These are phyloP conservation scores for Dasypogon diadema DNA, from an alignment of 2,888 invertebrate species.

Conservation along the genomic window DNA sequence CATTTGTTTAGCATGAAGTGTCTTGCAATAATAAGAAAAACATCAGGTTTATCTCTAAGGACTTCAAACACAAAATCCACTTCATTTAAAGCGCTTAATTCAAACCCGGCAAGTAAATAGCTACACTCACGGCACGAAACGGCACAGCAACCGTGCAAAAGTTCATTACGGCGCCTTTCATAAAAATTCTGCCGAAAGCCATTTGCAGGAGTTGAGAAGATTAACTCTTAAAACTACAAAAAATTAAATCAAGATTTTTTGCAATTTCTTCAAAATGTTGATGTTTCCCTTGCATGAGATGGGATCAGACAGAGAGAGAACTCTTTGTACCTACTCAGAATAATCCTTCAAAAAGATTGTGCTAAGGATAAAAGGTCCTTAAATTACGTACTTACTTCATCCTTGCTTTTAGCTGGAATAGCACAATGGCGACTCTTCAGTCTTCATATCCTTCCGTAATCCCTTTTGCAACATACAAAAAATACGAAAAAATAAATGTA, in stretches of 20 bases:
- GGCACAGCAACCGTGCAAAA: neutral
- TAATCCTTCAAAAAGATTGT: constrained; percentile 33
- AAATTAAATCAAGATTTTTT: constrained; percentile 7
- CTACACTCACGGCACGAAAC: too few relatives aligned
- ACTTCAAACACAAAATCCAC: too few relatives aligned
- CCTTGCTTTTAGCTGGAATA: neutral
- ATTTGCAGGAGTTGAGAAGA: neutral
- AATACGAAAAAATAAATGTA: neutral
- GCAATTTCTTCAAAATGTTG: neutral
- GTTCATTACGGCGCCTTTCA: neutral
- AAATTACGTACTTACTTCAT: constrained; percentile 26
- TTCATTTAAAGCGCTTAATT: too few relatives aligned
- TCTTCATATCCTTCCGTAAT: constrained; percentile 26
- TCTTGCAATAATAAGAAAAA: too few relatives aligned
- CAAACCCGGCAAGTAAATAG: too few relatives aligned
- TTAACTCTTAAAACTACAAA: neutral
- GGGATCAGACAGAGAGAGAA: neutral
- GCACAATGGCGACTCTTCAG: constrained; percentile 12
- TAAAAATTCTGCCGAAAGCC: neutral
- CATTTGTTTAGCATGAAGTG: too few relatives aligned
- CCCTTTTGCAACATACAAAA: neutral
- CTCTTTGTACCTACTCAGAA: neutral
- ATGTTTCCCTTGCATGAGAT: neutral
- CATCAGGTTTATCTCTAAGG: too few relatives aligned
- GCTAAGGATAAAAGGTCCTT: constrained; percentile 11